These are phyloP conservation scores for Sesia bembeciformis DNA, from an alignment of 2,888 invertebrate species.

Conservation along the genomic window DNA sequence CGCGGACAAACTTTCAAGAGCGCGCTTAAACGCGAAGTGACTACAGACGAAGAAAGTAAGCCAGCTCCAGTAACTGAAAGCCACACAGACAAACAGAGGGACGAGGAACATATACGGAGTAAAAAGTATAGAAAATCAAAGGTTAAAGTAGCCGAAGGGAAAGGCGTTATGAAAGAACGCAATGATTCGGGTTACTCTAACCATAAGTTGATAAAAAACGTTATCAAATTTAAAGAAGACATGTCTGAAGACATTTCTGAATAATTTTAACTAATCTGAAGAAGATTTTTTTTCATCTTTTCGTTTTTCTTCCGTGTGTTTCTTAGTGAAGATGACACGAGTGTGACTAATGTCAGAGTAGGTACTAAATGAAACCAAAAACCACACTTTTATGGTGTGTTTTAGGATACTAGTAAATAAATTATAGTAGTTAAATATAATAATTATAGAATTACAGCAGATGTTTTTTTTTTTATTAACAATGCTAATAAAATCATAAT, in stretches of 20 bases:
- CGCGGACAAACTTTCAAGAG: slow-evolving; percentile 64
- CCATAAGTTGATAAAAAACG: slow-evolving; percentile 36
- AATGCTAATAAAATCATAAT: no score
- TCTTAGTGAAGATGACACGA: no score
- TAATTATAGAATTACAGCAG: no score
- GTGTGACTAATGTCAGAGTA: no score
- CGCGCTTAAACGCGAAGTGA: slow-evolving; percentile 46
- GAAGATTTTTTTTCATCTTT: neutral
- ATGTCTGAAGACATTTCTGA: slow-evolving; percentile 56
- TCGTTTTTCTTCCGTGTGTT: neutral
- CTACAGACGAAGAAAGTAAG: slow-evolving; percentile 26
- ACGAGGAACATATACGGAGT: slow-evolving; percentile 4
- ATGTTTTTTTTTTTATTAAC: no score
- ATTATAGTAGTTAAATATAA: no score
- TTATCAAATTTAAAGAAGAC: slow-evolving; percentile 51
- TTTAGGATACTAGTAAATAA: no score
- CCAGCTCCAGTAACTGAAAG: slow-evolving; percentile 17
- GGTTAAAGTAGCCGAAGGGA: slow-evolving; percentile 36
- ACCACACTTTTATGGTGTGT: no score
- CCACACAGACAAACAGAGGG: slow-evolving; percentile 30
- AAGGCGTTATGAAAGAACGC: slow-evolving; percentile 43
- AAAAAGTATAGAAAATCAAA: slow-evolving; percentile 35
- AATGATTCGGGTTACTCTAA: slow-evolving; percentile 40
- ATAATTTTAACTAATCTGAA: slow-evolving; percentile 9
- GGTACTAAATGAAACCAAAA: no score